Conservation (phyloP, 2,888 invertebrate genomes). For the Lampropteryx suffumata region DNA sequence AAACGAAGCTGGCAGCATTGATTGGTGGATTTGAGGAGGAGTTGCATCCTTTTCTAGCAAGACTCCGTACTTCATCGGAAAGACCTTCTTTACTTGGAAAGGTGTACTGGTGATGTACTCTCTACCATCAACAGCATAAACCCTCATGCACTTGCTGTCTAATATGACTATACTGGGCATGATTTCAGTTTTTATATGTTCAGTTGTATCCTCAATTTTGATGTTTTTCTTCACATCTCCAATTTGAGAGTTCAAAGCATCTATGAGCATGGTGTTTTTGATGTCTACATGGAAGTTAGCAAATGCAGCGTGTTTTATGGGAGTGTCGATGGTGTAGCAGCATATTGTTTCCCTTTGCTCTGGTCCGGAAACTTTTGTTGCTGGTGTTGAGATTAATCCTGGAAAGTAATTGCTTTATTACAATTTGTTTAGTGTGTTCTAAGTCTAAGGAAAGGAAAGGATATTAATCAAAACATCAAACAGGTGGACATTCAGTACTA, state of each 20-base stretch:
- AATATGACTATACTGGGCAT: slow-evolving; percentile 88
- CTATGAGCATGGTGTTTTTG: slow-evolving; percentile 81
- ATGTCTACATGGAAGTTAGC: slow-evolving; percentile 82
- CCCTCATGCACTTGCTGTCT: slow-evolving; percentile 89
- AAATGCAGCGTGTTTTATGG: slow-evolving; percentile 91
- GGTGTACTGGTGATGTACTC: slow-evolving; percentile 92
- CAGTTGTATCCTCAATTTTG: slow-evolving; percentile 75
- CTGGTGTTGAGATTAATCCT: slow-evolving; percentile 80
- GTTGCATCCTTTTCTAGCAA: slow-evolving; percentile 88
- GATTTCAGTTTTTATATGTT: slow-evolving; percentile 75
- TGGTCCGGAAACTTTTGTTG: slow-evolving; percentile 72
- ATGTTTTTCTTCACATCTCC: slow-evolving; percentile 75
- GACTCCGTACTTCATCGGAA: slow-evolving; percentile 93
- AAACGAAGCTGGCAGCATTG: slow-evolving; percentile 60
- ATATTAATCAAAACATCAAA: too few relatives aligned
- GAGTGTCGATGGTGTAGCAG: slow-evolving; percentile 92
- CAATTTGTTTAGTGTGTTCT: too few relatives aligned
- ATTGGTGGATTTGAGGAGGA: slow-evolving; percentile 54
- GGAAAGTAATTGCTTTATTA: slow-evolving; percentile 5
- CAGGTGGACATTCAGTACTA: too few relatives aligned
- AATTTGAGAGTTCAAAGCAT: slow-evolving; percentile 75
- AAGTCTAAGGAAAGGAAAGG: too few relatives aligned
- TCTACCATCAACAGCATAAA: slow-evolving; percentile 91
- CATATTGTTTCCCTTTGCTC: slow-evolving; percentile 83
- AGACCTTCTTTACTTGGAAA: slow-evolving; percentile 90